phyloP scores from a whole-genome alignment of 2,888 invertebrate genomes.

The Eupithecia vulgata region DNA sequence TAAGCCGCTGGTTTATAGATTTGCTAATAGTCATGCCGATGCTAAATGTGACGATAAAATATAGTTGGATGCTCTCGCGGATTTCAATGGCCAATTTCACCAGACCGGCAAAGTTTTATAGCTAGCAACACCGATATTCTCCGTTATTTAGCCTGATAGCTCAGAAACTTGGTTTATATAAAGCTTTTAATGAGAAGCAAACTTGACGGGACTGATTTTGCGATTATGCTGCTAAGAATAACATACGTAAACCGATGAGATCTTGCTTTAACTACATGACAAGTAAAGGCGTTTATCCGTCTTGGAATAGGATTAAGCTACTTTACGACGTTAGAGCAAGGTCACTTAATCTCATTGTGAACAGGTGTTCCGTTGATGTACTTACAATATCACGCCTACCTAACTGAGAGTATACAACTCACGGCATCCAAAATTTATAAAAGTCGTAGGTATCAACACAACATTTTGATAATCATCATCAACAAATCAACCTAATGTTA shows the following conservation, averaged over 20 bases:
- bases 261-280: not conserved
- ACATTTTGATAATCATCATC: not conserved
- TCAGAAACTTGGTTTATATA: not conserved
- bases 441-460: not conserved
- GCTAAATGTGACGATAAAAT: conserved; percentile 13
- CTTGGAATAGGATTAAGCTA: conserved; percentile 23
- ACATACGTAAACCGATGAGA: not conserved
- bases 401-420: not conserved
- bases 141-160: conserved; percentile 5
- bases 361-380: conserved; percentile 24
- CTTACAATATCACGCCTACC: conserved; percentile 23
- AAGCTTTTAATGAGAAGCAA: conserved; percentile 7
- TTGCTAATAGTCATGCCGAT: conserved; percentile 11
- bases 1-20: conserved; percentile 17
- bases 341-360: conserved; percentile 32
- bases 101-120: conserved; percentile 9
- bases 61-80: conserved; percentile 5
- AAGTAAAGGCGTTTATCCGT: conserved; percentile 23
- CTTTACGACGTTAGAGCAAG: conserved; percentile 28
- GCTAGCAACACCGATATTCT: conserved; percentile 1
- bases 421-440: conserved; percentile 3
- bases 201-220: not conserved
- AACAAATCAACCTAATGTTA: no score
- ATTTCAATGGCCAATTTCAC: conserved; percentile 1
- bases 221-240: not conserved